A percentile compares a stretch with the other conserved stretches of the same genome.
These are phyloP conservation scores for Pangasius larnaudii DNA, from an alignment of 2,797 vertebrate species.

Conservation along the genomic window DNA sequence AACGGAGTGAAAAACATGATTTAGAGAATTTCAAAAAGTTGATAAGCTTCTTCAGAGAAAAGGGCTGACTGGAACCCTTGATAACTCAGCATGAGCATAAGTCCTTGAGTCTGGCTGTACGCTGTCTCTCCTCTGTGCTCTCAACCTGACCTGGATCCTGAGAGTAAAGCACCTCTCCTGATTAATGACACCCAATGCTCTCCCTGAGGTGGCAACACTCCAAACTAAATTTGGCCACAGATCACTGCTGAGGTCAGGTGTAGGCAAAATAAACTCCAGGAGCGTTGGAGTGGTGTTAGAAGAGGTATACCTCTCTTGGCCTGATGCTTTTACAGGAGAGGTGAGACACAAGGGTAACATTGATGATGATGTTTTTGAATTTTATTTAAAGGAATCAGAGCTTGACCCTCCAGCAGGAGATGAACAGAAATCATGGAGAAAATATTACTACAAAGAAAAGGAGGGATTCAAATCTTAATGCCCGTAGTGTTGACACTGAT, in stretches of 20 bases:
- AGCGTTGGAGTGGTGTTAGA: slow-evolving; percentile 51
- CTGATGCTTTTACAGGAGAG: slow-evolving; percentile 52
- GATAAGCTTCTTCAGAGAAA: slow-evolving; percentile 44
- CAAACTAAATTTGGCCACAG: slow-evolving; percentile 68
- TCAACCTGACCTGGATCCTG: slow-evolving; percentile 60
- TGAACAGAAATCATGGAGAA: slow-evolving; percentile 53
- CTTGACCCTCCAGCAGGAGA: slow-evolving; percentile 51
- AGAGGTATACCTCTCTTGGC: slow-evolving; percentile 43
- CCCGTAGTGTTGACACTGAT: slow-evolving; percentile 58
- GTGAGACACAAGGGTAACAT: slow-evolving; percentile 54
- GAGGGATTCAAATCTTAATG: slow-evolving; percentile 57
- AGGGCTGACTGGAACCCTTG: slow-evolving; percentile 33
- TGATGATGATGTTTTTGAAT: slow-evolving; percentile 60
- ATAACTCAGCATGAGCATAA: slow-evolving; percentile 37
- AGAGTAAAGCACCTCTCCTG: slow-evolving; percentile 58
- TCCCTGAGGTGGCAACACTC: slow-evolving; percentile 62
- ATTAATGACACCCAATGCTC: slow-evolving; percentile 61
- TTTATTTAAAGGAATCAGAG: slow-evolving; percentile 56
- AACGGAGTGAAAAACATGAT: slow-evolving; percentile 10
- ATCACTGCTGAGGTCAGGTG: slow-evolving; percentile 63
- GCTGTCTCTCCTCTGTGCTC: slow-evolving; percentile 44
- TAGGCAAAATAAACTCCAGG: slow-evolving; percentile 61
- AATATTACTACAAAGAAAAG: slow-evolving; percentile 59
- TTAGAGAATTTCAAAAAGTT: slow-evolving; percentile 13
- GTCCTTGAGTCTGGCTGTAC: slow-evolving; percentile 29